Evolutionary conservation across 2,888 invertebrate species (phyloP), one percentile per base, ranked within the genome.

Genomic region (Pheosia gnoma): DNA sequence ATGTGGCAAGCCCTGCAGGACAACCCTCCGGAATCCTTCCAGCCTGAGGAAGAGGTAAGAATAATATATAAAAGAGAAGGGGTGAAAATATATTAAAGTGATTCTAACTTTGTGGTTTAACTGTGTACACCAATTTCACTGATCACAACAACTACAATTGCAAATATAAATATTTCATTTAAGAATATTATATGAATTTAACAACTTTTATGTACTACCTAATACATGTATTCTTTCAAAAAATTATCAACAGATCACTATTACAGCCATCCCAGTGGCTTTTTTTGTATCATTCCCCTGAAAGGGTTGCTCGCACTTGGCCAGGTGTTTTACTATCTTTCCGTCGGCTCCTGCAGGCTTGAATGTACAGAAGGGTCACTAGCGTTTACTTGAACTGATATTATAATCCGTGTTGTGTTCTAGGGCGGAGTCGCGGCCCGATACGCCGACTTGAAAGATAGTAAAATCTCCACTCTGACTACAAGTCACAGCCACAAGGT

Each of bases 401-500:
- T 77, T 65, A 77, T 82, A 68, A 78, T 79, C 64, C 78, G 81
- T 90, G 83, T 88, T 91, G 71, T 91, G 82, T 93, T 93, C 83
- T 92, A 93, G 94, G 95, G 95, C 93, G 94, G 95, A 86, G 94
- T 96, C 83, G 95, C 95, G 89, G 95, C 95, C 89, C 96, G 96
- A 85, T 97, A 97, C 94, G 95, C 96, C 90, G 97, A 97, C 93
- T 95, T 97, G 95, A 97, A 97, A 96, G 97, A 97, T 95, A 96
- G 96, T 95, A 97, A 97, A 95, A 97, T 98, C 89, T 95, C 96
- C 77, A 97, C 97, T 82, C 94, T 98, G 90, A 97, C 96, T 74
- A 96, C 97, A 76, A 95, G 96, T 88, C 96, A 98, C 94, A 97
- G 97, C 93, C 96, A 97, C 94, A 98, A 98, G 95, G 98, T 98